Conservation (phyloP, 30 jellyfish, hydroid and myxozoan genomes). For the Hydractinia symbiolongicarpus region DNA sequence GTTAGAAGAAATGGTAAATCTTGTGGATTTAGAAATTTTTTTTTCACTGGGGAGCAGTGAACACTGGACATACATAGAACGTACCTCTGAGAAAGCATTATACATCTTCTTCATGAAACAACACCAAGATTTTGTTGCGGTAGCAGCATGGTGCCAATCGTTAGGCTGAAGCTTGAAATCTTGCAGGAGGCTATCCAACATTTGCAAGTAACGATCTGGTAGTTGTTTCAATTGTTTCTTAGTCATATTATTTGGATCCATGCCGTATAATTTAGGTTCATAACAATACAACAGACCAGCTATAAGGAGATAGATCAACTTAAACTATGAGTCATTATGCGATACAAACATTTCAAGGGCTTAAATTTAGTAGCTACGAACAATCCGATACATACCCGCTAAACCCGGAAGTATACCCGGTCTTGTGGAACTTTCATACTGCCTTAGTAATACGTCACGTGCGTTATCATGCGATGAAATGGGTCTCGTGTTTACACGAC, state of each 20-base stretch:
- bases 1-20: background rate
- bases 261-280: slow-evolving; percentile 42
- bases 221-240: slow-evolving; percentile 47
- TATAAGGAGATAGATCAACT: background rate
- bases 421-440: slow-evolving; percentile 40
- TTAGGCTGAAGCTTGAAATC: slow-evolving; percentile 55
- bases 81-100: slow-evolving; percentile 56
- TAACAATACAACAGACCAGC: slow-evolving; percentile 79
- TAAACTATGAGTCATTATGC: too few relatives aligned
- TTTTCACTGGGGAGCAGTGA: too few relatives aligned
- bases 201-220: slow-evolving; percentile 51
- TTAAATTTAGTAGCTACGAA: background rate
- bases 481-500: slow-evolving; percentile 34
- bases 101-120: slow-evolving; percentile 50
- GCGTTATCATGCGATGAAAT: slow-evolving; percentile 34
- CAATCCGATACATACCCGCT: slow-evolving; percentile 45
- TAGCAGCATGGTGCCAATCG: slow-evolving; percentile 64
- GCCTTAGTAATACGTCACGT: slow-evolving; percentile 42
- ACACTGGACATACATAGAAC: background rate
- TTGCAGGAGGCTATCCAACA: slow-evolving; percentile 62
- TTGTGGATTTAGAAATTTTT: background rate
- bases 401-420: slow-evolving; percentile 73
- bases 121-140: slow-evolving; percentile 65
- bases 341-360: background rate
- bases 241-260: slow-evolving; percentile 47